Base-by-base conservation (phyloP, 2,888 invertebrate species). In the Gari tellinella region DNA sequence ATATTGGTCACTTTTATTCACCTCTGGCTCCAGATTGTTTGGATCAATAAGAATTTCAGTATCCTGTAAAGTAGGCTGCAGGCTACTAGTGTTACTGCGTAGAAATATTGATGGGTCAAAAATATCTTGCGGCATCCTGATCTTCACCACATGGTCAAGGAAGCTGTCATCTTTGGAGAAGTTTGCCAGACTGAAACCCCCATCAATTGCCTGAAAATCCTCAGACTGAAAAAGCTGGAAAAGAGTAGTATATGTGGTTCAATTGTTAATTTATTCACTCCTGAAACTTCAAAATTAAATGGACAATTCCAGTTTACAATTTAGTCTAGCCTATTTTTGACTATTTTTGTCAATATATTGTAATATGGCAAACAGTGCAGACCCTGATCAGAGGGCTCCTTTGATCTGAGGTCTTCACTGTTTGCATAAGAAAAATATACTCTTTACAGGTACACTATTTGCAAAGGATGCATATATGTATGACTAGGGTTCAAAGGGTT, bases 141-240 rank as follows among this genome's bases (percentile, higher is more conserved):
- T 57, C 41, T 75, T 75, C 37, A 69, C 69, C 46, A 75, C 65
- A 45, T 69, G 75, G 48, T 75, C 57, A 17, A 75, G 55, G 23
- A 75, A 75, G 38, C 75, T 75, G 69, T 75, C 75, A 66, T 75
- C 75, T 62, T 75, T 75, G 7, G 75, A 75, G 17, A 75, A 65
- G 46, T 52, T 51, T 4, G 25, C 23, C 23, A 58, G 41, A 38
- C 62, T 67, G 23, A 53, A 57, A 45, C 52, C 48, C 15, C 53
- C 64, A 31, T 67, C 68, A 26, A 64, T 58, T 19, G 63, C 17
- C 40, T 62, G 64, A 37, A 74, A 74, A 25, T 74, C 69, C 21
- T 75, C 75, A 7, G 65, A 58, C 43, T 75, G 75, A 26, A 75
- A 75, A 23, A 75, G 53, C 75, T 75, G 45, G 8, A 62, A 43